Base-by-base conservation (phyloP, 2,797 vertebrate species). In the Sebastes hubbsi region DNA sequence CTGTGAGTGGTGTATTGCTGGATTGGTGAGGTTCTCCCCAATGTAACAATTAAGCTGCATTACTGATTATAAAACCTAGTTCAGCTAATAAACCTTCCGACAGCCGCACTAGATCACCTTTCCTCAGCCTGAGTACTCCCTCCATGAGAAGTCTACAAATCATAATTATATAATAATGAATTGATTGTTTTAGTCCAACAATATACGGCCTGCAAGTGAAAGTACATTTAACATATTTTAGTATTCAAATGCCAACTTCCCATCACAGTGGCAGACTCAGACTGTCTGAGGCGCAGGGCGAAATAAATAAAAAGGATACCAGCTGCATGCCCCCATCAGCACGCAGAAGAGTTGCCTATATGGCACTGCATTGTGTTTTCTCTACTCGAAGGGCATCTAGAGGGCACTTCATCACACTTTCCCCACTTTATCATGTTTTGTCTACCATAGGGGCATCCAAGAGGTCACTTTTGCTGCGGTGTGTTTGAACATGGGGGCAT, bases 351-450 rank as follows among this genome's bases (percentile, higher is more conserved):
- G 46, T 49, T 49, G 7, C 46, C 18, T 49, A 49, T 49, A 20
- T 49, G 46, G 46, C 18, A 49, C 46, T 49, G 46, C 46, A 49
- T 49, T 0, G 3, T 49, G 18, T 20, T 49, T 49, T 49, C 46
- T 49, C 46, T 8, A 4, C 38, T 42, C 13, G 36, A 36, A 18
- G 42, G 16, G 16, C 42, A 46, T 16, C 42, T 46, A 20, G 16
- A 46, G 42, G 16, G 42, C 42, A 46, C 0, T 46, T 46, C 13
- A 42, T 42, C 13, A 14, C 1, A 0, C 0, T 1, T 42, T 42
- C 13, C 16, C 38, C 38, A 49, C 42, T 49, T 20, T 20, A 49
- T 49, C 42, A 49, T 20, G 46, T 49, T 20, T 20, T 49, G 20
- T 49, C 46, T 49, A 49, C 46, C 46, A 49, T 20, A 49, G 46